A percentile compares a stretch with the other conserved stretches of the same genome.
Conservation (phyloP, 2,797 vertebrate genomes). For the Silurus lanzhouensis region DNA sequence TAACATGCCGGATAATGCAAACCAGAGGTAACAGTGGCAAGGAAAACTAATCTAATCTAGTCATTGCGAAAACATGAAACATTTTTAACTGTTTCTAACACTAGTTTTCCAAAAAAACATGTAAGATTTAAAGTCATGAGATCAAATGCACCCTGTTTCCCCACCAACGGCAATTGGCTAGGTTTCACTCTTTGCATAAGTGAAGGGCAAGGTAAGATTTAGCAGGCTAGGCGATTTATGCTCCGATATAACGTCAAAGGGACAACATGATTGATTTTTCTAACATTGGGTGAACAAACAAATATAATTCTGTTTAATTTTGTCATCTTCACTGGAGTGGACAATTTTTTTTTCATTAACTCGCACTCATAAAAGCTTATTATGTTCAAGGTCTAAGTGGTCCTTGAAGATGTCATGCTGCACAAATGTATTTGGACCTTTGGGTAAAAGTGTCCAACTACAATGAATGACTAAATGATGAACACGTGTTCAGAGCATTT, state of each 20-base stretch:
- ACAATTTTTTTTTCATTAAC: background rate
- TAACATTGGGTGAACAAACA: constrained; percentile 21
- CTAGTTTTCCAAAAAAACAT: background rate
- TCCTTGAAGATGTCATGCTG: constrained; percentile 9
- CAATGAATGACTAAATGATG: constrained; percentile 39
- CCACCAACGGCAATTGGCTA: background rate
- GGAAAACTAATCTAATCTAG: background rate
- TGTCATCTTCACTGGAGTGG: background rate
- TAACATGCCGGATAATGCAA: background rate
- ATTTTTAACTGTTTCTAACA: background rate
- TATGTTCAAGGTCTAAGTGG: background rate
- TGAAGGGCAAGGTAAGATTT: background rate
- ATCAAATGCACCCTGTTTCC: background rate
- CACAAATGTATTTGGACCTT: constrained; percentile 13
- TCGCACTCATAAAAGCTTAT: background rate
- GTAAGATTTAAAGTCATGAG: background rate
- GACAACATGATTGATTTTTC: background rate
- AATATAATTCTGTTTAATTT: constrained; percentile 1
- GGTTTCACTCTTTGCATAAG: constrained; percentile 7
- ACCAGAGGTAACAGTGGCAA: background rate
- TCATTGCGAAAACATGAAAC: too few relatives aligned
- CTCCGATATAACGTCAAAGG: background rate
- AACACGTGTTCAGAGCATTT: constrained; percentile 27
- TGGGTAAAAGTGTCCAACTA: background rate
- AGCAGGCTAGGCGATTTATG: background rate